Base-by-base conservation (phyloP, 37 sponge, comb jelly and placozoan genomes). In the Eunapius fragilis region DNA sequence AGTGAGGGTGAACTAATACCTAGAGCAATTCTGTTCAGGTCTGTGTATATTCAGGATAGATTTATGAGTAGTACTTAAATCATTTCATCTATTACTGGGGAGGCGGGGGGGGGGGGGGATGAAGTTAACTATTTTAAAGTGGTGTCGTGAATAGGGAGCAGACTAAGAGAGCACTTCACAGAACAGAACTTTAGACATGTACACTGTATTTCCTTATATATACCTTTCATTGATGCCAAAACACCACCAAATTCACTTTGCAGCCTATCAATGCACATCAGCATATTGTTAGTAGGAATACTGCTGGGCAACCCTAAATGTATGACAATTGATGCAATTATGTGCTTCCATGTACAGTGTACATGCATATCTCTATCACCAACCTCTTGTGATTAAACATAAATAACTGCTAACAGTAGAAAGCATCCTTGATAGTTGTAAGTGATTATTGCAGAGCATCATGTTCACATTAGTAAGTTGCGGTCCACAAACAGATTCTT, bases 381-480 rank as follows among this genome's bases (percentile, higher is more conserved):
- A 47, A 49, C 23, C 36, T 25, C n/a, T 25, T 41, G 31, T n/a
- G 10, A 31, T n/a, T n/a, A 31, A 31, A 37, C 25, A 31, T 25
- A 31, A 17, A 31, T n/a, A 32, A 37, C 34, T n/a, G 25, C 69
- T 10, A 32, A 80, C 80, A 32, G 22, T 10, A 32, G 68, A 80
- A 28, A 67, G 80, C 32, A 80, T 67, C 69, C n/a, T 80, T 11
- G 88, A 67, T 0, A 94, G 73, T 31, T 33, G 67, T 24, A 83
- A 81, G 4, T 91, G 70, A 19, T 49, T n/a, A 22, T 45, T 67
- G 25, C 27, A 68, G 9, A 95, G 41, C 26, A 49, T 69, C 58
- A 67, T 83, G 82, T 95, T 95, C 31, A 72, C 71, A 26, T 89
- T 80, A 11, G 80, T 34, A 67, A 95, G 87, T 67, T 89, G 85